These are phyloP conservation scores for Dunckerocampus dactyliophorus DNA, from an alignment of 2,113 vertebrate species.

Conservation along the genomic window DNA sequence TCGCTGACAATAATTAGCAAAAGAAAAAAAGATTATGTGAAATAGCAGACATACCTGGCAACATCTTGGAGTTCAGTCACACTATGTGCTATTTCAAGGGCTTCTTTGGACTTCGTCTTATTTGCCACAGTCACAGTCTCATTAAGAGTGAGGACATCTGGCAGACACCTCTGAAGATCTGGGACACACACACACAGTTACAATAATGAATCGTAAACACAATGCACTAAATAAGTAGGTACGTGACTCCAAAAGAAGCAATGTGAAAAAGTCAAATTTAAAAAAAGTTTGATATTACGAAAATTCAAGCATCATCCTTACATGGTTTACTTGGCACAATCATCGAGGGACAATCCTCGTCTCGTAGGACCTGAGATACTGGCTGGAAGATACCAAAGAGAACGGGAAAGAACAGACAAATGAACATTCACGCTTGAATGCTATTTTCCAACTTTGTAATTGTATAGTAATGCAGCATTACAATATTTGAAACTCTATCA, in stretches of 20 bases:
- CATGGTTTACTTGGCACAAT: slow-evolving; percentile 87
- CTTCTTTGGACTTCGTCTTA: slow-evolving; percentile 78
- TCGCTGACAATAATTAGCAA: too few relatives aligned
- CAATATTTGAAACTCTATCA: too few relatives aligned
- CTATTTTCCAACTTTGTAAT: too few relatives aligned
- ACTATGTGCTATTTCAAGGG: slow-evolving; percentile 73
- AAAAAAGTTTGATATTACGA: too few relatives aligned
- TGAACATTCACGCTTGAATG: neutral
- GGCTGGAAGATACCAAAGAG: slow-evolving; percentile 63
- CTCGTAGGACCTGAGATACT: slow-evolving; percentile 76
- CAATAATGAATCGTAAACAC: neutral
- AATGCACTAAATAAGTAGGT: neutral
- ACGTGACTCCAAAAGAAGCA: too few relatives aligned
- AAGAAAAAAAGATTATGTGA: neutral
- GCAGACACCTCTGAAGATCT: slow-evolving; percentile 90
- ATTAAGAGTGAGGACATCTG: slow-evolving; percentile 81
- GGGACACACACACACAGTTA: slow-evolving; percentile 9
- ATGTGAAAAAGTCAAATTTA: too few relatives aligned
- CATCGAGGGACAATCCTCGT: slow-evolving; percentile 86
- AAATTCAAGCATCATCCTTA: slow-evolving; percentile 62
- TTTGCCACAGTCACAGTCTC: slow-evolving; percentile 78
- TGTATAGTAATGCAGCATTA: too few relatives aligned
- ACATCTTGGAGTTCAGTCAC: slow-evolving; percentile 80
- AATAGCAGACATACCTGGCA: slow-evolving; percentile 70
- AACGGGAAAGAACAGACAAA: neutral